These are phyloP conservation scores for Channa maculata DNA, from an alignment of 2,113 vertebrate genomes.

Conservation along the genomic window DNA sequence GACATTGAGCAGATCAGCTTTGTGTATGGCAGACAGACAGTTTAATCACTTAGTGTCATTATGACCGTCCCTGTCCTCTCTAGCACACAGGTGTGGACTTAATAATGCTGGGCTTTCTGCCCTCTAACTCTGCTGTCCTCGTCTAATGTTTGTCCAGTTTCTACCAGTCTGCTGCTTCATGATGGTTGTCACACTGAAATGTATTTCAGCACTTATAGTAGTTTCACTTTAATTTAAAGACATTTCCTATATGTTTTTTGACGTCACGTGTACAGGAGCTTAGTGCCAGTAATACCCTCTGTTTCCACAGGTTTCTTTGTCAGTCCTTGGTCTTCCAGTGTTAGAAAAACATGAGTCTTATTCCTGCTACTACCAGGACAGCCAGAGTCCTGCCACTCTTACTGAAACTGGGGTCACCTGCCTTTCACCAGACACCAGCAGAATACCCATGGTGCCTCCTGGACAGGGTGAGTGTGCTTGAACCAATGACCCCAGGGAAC, in stretches of 20 bases:
- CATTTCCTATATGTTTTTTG: not conserved
- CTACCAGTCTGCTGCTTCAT: not conserved
- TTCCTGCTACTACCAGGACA: constrained; percentile 90
- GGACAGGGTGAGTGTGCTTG: constrained; percentile 86
- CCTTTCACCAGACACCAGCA: constrained; percentile 86
- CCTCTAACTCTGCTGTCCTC: not conserved
- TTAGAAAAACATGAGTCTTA: constrained; percentile 87
- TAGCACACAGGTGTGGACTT: constrained; percentile 20
- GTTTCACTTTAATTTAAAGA: not conserved
- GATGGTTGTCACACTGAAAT: not conserved
- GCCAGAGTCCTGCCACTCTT: constrained; percentile 85
- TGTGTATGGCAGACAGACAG: constrained; percentile 6
- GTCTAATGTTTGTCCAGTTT: not conserved
- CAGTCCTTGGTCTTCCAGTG: constrained; percentile 87
- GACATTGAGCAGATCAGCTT: constrained; percentile 10
- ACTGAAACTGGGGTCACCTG: constrained; percentile 88
- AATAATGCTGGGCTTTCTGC: not conserved
- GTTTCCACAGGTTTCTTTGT: constrained; percentile 87
- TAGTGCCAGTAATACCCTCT: not conserved
- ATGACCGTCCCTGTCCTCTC: constrained; percentile 17
- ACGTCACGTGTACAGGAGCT: not conserved
- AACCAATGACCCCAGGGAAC: not conserved
- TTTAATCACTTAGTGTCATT: constrained; percentile 17
- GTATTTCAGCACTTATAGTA: not conserved
- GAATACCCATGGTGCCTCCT: constrained; percentile 82